Evolutionary conservation across 2,113 vertebrate genomes (phyloP).

Genomic region (Anseranas semipalmata): DNA sequence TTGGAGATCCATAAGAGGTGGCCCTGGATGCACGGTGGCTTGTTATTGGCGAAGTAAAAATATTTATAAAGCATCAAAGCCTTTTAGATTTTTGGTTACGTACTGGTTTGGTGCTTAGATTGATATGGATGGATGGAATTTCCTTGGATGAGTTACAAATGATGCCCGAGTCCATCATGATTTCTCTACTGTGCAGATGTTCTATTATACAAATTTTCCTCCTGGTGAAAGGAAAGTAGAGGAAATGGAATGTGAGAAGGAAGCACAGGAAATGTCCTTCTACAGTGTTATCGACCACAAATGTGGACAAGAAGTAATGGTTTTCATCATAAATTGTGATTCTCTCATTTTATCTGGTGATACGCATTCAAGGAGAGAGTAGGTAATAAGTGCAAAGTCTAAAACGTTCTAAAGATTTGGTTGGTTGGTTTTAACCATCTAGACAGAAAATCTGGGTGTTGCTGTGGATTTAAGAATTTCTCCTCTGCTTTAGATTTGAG

Average conservation of each 20-base stretch:
- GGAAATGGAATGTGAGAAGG: neutral
- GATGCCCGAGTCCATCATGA: neutral
- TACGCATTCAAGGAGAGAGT: neutral
- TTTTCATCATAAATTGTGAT: neutral
- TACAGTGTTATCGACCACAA: neutral
- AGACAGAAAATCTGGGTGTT: neutral
- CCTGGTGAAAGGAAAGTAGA: neutral
- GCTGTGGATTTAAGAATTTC: neutral
- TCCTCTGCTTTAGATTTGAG: neutral
- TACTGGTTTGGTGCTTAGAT: neutral
- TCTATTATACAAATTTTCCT: neutral
- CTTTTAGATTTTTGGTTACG: neutral
- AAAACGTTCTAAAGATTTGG: neutral
- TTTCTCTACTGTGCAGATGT: neutral
- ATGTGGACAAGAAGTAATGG: rapidly evolving
- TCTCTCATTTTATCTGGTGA: neutral
- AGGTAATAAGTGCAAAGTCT: neutral
- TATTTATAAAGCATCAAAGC: neutral
- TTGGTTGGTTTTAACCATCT: neutral
- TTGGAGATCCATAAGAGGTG: conserved; percentile 3
- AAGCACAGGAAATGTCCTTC: neutral
- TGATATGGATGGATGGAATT: neutral
- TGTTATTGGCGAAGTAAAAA: conserved; percentile 33
- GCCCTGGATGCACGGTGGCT: neutral
- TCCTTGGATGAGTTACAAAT: neutral